Conservation (phyloP, 2,888 invertebrate genomes). For the Rotaria socialis region DNA sequence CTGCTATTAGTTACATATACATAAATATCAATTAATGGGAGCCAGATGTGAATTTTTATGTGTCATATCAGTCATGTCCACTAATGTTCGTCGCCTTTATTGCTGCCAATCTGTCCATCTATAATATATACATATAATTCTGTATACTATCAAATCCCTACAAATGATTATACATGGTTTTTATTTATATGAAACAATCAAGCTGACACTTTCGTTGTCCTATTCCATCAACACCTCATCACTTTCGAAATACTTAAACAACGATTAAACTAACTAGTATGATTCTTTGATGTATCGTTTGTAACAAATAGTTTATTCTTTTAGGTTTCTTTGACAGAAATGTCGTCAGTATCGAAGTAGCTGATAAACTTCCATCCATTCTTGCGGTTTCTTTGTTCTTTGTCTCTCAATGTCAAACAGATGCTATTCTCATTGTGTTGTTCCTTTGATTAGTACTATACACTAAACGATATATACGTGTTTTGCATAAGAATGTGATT, state of each 20-base stretch:
- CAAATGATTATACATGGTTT: neutral
- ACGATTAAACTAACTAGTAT: neutral
- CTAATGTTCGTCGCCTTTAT: neutral
- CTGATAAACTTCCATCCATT: neutral
- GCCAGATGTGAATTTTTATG: neutral
- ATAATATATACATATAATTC: neutral
- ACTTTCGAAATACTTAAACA: neutral
- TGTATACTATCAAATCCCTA: neutral
- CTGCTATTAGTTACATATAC: neutral
- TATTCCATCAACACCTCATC: neutral
- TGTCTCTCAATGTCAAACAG: constrained; percentile 19
- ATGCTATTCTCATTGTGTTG: neutral
- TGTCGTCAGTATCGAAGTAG: neutral
- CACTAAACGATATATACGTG: constrained; percentile 2
- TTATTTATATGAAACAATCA: no score
- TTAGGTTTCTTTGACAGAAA: neutral
- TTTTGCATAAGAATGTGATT: neutral
- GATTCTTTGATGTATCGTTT: neutral
- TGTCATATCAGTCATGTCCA: neutral
- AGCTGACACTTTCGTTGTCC: neutral
- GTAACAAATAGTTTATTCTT: neutral
- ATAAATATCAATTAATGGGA: neutral
- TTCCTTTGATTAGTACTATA: neutral
- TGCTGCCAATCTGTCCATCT: neutral
- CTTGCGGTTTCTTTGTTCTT: neutral